These are phyloP conservation scores for Elysia crispata DNA, from an alignment of 2,888 invertebrate species.

Conservation along the genomic window DNA sequence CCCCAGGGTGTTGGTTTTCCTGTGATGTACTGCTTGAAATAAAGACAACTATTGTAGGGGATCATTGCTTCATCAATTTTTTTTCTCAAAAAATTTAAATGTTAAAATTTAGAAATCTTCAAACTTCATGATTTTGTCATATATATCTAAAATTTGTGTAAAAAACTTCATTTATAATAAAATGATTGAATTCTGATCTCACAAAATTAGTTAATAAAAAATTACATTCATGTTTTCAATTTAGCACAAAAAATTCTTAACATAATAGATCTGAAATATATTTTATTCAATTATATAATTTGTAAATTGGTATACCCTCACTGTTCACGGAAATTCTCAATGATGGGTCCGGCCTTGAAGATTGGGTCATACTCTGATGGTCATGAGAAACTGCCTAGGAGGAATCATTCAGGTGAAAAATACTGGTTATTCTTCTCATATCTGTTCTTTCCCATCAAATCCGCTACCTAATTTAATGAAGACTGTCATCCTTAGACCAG, in stretches of 20 bases:
- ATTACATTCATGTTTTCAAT: not conserved
- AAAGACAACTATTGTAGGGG: conserved; percentile 17
- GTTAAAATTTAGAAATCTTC: too few species aligned
- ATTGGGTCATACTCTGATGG: not conserved
- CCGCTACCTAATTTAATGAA: not conserved
- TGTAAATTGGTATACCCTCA: not conserved
- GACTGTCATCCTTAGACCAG: not conserved
- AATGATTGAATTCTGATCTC: not conserved
- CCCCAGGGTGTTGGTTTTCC: conserved; percentile 40
- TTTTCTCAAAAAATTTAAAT: too few species aligned
- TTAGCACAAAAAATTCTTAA: not conserved
- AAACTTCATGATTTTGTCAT: not conserved
- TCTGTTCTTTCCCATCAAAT: not conserved
- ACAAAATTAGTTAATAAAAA: not conserved
- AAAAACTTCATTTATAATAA: not conserved
- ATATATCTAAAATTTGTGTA: not conserved
- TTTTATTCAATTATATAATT: not conserved
- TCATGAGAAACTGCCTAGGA: not conserved
- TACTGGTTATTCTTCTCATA: conserved; percentile 17
- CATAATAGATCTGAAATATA: not conserved
- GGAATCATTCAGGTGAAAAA: conserved; percentile 16
- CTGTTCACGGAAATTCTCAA: not conserved
- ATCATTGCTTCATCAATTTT: too few species aligned
- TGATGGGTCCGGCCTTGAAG: not conserved
- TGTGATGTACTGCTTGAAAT: conserved; percentile 33